phyloP scores from a whole-genome alignment of 1,140 invertebrate species.

The Drosophila ambigua region DNA sequence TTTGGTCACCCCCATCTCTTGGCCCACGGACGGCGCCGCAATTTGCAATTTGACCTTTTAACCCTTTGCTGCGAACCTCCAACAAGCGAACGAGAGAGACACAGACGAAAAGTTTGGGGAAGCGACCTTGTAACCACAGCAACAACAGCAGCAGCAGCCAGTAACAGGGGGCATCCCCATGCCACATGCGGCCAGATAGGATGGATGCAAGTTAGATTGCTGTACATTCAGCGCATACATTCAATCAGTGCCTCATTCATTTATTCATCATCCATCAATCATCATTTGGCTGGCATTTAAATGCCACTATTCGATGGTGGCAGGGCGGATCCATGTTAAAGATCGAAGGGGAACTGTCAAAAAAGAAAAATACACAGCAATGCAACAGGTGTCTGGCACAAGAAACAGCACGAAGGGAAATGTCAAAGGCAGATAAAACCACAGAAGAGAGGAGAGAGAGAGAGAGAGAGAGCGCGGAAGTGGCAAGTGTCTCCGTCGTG shows the following conservation, averaged over 20 bases:
- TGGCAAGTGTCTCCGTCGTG: too few species aligned
- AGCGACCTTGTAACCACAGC: conserved; percentile 79
- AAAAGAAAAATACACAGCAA: too few species aligned
- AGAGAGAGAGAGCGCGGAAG: too few species aligned
- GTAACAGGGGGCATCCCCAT: conserved; percentile 7
- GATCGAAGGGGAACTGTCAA: conserved; percentile 2
- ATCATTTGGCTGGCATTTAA: conserved; percentile 34
- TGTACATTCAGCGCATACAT: too few species aligned
- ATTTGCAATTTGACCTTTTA: conserved; percentile 81
- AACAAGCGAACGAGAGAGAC: background rate
- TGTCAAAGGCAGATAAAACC: too few species aligned
- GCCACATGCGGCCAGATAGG: background rate
- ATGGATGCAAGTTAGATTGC: background rate
- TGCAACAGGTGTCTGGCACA: too few species aligned
- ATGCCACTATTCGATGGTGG: conserved; percentile 6
- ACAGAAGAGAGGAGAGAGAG: too few species aligned
- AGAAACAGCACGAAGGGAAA: too few species aligned
- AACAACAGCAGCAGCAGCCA: conserved; percentile 36
- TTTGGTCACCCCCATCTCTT: background rate
- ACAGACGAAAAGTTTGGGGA: conserved; percentile 19
- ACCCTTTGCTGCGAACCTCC: conserved; percentile 52
- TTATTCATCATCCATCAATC: conserved; percentile 8
- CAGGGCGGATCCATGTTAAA: conserved; percentile 1
- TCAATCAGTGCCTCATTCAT: too few species aligned
- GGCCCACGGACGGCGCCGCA: conserved; percentile 13